Evolutionary conservation across 2,797 vertebrate genomes (phyloP), one percentile per base, ranked within the genome.

Genomic region (Nannoperca australis): DNA sequence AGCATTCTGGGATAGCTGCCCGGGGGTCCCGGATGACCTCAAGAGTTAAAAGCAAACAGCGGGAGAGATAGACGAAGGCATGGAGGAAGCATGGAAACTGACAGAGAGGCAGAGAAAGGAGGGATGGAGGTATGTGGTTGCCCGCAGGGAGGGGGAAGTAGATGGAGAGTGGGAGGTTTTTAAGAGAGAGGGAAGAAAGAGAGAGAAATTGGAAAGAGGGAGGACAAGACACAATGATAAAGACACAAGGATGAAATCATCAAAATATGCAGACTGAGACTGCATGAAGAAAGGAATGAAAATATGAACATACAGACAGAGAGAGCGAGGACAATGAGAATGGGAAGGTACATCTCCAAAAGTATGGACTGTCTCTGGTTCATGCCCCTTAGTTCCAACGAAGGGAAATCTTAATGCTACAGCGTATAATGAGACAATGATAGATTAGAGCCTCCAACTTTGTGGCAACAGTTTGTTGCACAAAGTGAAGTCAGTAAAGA

Each of bases 41-140:
- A 65, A 83, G 93, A 95, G 95, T 95, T 95, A 94, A 96, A 95
- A 95, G 92, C 93, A 95, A 95, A 91, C 95, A 95, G 94, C 89
- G 90, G 92, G 94, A 92, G 91, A 82, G 87, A 87, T 85, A 91
- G 88, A 91, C 88, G 78, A 61, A 89, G 89, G 84, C 88, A 80
- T 75, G 86, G 83, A 85, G 82, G 90, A 92, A 91, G 91, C 93
- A 91, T 85, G 87, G 84, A 90, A 90, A 87, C 84, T 85, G 91
- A 92, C 76, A 88, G 89, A 90, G 84, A 87, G 79, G 87, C 82
- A 83, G 75, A 75, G 75, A 75, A 73, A 83, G 84, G 77, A 76
- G 79, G 85, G 81, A 83, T 51, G 73, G 85, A 89, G 82, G 86
- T 86, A 81, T 87, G 73, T 66, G 80, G 73, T 76, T 77, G 70